phyloP scores from a whole-genome alignment of 1,140 invertebrate genomes.

The Phortica variegata region DNA sequence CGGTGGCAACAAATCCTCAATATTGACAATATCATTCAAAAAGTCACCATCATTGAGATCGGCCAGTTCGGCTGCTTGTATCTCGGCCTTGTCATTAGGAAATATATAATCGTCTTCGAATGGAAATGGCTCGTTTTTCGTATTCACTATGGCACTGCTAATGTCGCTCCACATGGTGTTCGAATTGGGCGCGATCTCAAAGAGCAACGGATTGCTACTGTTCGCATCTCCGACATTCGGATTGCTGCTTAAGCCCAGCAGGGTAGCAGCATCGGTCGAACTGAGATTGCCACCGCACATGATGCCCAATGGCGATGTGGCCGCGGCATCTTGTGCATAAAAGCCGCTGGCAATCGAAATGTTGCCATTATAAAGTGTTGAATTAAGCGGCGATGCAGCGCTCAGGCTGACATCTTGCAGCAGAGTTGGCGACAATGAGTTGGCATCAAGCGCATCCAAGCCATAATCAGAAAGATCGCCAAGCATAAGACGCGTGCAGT shows the following conservation, averaged over 20 bases:
- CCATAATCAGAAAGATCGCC: slow-evolving; percentile 45
- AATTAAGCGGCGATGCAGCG: slow-evolving; percentile 34
- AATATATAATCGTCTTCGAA: slow-evolving; percentile 88
- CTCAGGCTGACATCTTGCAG: slow-evolving; percentile 49
- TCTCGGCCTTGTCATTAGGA: slow-evolving; percentile 83
- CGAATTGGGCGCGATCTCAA: slow-evolving; percentile 44
- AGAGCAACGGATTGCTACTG: slow-evolving; percentile 32
- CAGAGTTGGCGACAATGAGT: slow-evolving; percentile 48
- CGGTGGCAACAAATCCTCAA: slow-evolving; percentile 75
- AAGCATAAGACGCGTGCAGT: slow-evolving; percentile 4
- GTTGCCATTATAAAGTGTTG: slow-evolving; percentile 30
- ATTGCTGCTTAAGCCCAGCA: slow-evolving; percentile 19
- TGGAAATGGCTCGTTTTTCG: slow-evolving; percentile 68
- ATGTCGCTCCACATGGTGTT: slow-evolving; percentile 57
- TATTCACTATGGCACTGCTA: slow-evolving; percentile 47
- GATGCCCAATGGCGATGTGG: neutral
- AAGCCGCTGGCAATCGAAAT: slow-evolving; percentile 14
- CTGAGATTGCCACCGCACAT: slow-evolving; percentile 17
- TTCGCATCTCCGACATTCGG: slow-evolving; percentile 26
- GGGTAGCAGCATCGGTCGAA: slow-evolving; percentile 28
- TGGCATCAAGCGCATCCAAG: slow-evolving; percentile 46
- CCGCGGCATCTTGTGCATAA: slow-evolving; percentile 1
- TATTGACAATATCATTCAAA: slow-evolving; percentile 74
- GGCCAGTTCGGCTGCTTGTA: slow-evolving; percentile 80
- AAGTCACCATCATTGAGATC: slow-evolving; percentile 82